A percentile compares a stretch with the other conserved stretches of the same genome.
These are phyloP conservation scores for Oreochromis mossambicus DNA, from an alignment of 2,797 vertebrate species.

Conservation along the genomic window DNA sequence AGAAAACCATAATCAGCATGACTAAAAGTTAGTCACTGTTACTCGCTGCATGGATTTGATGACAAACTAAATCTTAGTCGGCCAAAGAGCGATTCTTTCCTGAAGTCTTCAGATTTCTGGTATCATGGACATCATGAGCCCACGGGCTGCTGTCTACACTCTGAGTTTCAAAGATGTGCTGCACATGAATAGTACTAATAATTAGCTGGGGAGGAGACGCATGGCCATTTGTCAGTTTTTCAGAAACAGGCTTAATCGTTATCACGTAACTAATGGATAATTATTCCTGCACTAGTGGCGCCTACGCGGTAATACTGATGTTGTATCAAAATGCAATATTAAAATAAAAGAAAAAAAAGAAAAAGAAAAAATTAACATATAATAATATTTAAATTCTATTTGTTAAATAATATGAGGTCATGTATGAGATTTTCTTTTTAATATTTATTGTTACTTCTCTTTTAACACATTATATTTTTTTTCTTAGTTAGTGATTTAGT, in stretches of 20 bases:
- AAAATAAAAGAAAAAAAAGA: background rate
- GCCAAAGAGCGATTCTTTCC: background rate
- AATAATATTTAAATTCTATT: background rate
- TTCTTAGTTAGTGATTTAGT: background rate
- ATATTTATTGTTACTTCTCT: background rate
- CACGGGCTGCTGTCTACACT: accelerated
- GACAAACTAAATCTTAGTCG: background rate
- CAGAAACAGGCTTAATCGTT: background rate
- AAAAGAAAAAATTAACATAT: background rate
- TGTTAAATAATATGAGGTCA: background rate
- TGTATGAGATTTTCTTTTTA: background rate
- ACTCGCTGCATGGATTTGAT: background rate
- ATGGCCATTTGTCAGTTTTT: background rate
- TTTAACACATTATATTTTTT: accelerated
- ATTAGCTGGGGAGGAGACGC: accelerated
- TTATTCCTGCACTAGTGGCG: background rate
- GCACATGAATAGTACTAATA: background rate
- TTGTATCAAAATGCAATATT: background rate
- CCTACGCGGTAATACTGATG: background rate
- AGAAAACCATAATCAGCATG: background rate
- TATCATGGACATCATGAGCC: accelerated
- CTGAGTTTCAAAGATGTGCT: background rate
- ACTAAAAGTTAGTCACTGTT: background rate
- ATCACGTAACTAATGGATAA: background rate
- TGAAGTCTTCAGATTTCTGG: background rate